These are phyloP conservation scores for Zingel zingel DNA, from an alignment of 2,113 vertebrate species.

Conservation along the genomic window DNA sequence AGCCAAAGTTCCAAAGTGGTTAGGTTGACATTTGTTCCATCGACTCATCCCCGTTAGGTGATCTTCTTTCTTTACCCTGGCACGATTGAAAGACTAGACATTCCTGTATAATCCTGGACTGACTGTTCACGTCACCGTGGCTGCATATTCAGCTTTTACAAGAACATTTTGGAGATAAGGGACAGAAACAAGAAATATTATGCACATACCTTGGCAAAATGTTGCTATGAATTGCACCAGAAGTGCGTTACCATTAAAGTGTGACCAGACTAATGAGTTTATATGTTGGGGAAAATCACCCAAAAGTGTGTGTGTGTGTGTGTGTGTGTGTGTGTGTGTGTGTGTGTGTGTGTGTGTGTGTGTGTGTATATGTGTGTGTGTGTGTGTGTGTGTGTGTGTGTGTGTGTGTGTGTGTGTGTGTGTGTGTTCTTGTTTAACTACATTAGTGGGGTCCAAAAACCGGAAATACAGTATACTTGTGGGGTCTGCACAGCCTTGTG, in stretches of 20 bases:
- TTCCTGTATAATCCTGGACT: not conserved
- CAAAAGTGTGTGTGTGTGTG: no score
- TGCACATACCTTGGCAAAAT: slow-evolving; percentile 4
- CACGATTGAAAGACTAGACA: not conserved
- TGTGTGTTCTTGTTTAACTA: no score
- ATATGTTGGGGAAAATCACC: not conserved
- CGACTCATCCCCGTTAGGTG: not conserved
- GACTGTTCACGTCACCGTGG: not conserved
- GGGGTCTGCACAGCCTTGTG: no score
- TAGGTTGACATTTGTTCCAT: slow-evolving; percentile 7
- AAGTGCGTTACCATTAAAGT: not conserved
- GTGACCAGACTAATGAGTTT: not conserved
- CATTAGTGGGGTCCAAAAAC: no score
- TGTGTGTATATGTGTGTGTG: no score
- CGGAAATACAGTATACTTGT: no score
- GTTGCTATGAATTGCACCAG: not conserved
- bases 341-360: no score
- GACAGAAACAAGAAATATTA: not conserved
- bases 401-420: no score
- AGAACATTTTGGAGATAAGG: not conserved
- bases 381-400: no score
- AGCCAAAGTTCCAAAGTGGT: slow-evolving; percentile 21
- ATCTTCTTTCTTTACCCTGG: slow-evolving; percentile 1
- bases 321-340: no score
- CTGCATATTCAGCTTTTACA: not conserved